Conservation (phyloP, 30 jellyfish, hydroid and myxozoan genomes). For the Aurelia aurita region DNA sequence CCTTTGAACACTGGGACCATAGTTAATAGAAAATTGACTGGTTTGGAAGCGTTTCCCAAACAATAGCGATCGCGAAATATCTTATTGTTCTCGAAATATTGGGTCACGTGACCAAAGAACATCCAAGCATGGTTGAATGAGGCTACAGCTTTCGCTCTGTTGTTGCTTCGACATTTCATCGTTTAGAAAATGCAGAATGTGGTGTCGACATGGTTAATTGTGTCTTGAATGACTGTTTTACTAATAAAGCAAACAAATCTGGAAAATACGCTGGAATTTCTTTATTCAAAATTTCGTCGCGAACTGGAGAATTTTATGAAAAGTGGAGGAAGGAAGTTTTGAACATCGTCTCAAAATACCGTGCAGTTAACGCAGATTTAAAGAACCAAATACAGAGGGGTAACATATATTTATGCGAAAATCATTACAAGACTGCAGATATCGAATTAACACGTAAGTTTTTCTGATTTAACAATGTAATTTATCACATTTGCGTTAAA, state of each 20-base stretch:
- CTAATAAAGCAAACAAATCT: slow-evolving; percentile 12
- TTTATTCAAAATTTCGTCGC: slow-evolving; percentile 4
- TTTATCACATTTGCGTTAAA: background rate
- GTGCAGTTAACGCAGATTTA: slow-evolving; percentile 14
- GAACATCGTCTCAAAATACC: slow-evolving; percentile 26
- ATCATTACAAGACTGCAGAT: no score
- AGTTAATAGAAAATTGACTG: no score
- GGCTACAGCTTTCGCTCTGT: no score
- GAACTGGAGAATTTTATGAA: slow-evolving; percentile 21
- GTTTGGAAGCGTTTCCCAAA: no score
- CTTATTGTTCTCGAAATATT: no score
- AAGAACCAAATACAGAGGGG: slow-evolving; percentile 13
- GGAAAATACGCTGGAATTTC: slow-evolving; percentile 54
- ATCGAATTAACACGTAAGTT: background rate
- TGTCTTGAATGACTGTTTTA: slow-evolving; percentile 9
- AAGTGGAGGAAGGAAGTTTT: slow-evolving; percentile 45
- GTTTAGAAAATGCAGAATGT: no score
- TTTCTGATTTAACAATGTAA: no score
- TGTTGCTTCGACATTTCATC: no score
- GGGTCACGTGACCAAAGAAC: no score
- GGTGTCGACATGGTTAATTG: slow-evolving; percentile 23
- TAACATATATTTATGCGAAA: slow-evolving; percentile 8
- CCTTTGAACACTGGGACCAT: no score
- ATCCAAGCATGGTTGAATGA: no score
- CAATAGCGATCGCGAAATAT: no score